A percentile compares a stretch with the other conserved stretches of the same genome.
These are phyloP conservation scores for Willisornis vidua DNA, from an alignment of 2,113 vertebrate genomes.

Conservation along the genomic window DNA sequence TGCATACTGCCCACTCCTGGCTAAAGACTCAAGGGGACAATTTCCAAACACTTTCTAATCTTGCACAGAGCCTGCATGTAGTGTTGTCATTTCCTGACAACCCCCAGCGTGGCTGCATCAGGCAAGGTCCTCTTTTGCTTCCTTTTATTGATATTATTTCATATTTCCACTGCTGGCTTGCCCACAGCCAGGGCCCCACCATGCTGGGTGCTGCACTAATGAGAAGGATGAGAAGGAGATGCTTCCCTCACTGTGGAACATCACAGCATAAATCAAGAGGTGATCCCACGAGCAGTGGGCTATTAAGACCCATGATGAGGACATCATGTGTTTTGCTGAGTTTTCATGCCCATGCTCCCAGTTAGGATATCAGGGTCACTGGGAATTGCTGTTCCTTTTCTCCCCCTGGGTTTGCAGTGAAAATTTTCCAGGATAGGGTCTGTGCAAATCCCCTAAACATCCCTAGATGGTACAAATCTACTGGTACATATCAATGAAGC, in stretches of 20 bases:
- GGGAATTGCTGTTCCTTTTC: not conserved
- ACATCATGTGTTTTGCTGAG: not conserved
- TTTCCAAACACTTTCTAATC: constrained; percentile 27
- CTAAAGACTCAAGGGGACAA: not conserved
- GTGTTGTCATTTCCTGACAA: constrained; percentile 21
- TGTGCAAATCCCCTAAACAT: not conserved
- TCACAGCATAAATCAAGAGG: not conserved
- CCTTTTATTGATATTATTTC: not conserved
- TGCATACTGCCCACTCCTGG: constrained; percentile 23
- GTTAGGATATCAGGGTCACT: not conserved
- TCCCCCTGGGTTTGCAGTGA: not conserved
- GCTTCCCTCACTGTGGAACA: not conserved
- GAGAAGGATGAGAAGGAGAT: not conserved
- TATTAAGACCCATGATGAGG: not conserved
- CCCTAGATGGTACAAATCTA: not conserved
- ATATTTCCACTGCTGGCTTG: not conserved
- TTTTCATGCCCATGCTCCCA: not conserved
- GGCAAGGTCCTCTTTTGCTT: not conserved
- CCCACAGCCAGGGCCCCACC: not conserved
- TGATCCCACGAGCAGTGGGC: not conserved
- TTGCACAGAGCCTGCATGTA: not conserved
- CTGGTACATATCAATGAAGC: not conserved
- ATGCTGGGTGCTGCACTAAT: not conserved
- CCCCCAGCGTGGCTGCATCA: not conserved
- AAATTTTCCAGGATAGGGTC: accelerated